These are phyloP conservation scores for Salarias fasciatus DNA, from an alignment of 2,797 vertebrate genomes.

Conservation along the genomic window DNA sequence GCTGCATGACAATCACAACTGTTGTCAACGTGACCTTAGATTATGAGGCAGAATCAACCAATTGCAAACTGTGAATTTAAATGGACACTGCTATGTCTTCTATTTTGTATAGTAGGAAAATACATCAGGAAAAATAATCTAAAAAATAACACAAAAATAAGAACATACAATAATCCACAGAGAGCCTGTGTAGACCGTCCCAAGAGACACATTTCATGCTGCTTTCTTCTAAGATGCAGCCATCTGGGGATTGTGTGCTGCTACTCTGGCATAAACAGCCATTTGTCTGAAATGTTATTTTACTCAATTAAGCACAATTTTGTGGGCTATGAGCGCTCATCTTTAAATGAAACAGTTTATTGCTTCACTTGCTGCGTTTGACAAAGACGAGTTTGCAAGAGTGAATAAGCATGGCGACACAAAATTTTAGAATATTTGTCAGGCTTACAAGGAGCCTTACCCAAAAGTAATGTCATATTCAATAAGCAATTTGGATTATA, in stretches of 20 bases:
- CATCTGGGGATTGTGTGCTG: constrained; percentile 20
- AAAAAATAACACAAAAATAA: constrained; percentile 7
- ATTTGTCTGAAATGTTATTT: constrained; percentile 33
- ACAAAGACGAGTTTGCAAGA: constrained; percentile 1
- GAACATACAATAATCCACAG: constrained; percentile 6
- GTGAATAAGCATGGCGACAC: constrained; percentile 2
- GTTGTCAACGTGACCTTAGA: too few relatives aligned
- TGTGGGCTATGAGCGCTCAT: constrained; percentile 4
- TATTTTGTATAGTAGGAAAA: not conserved
- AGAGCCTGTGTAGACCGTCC: constrained; percentile 17
- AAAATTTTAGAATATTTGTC: not conserved
- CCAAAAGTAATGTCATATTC: too few relatives aligned
- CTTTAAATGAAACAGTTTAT: too few relatives aligned
- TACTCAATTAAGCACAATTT: constrained; percentile 12
- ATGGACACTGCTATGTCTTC: too few relatives aligned
- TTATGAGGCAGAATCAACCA: too few relatives aligned
- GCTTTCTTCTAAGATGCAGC: constrained; percentile 25
- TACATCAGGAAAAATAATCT: not conserved
- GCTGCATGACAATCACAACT: too few relatives aligned
- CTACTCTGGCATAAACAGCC: constrained; percentile 30
- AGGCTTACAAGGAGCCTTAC: not conserved
- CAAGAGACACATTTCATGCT: constrained; percentile 14
- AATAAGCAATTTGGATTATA: too few relatives aligned
- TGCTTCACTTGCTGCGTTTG: not conserved
- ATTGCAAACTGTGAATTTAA: too few relatives aligned